These are phyloP conservation scores for Trididemnum nubilum DNA, from an alignment of 23 tunicate species.

Conservation along the genomic window DNA sequence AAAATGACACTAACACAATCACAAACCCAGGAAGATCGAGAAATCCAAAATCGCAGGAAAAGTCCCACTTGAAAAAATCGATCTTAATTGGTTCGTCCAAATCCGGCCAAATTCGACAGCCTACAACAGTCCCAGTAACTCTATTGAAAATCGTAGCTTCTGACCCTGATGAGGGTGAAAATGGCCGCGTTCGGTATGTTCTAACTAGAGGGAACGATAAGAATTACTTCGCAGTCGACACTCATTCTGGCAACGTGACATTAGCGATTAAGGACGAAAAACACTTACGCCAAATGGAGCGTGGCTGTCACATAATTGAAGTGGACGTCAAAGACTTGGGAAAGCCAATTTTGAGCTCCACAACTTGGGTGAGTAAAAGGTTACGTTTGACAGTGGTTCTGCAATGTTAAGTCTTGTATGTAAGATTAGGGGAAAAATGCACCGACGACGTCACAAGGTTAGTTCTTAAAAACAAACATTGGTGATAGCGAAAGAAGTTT, in stretches of 20 bases:
- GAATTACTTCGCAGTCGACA: slow-evolving; percentile 64
- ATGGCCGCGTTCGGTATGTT: slow-evolving; percentile 51
- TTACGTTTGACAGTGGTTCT: no score
- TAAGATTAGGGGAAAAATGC: no score
- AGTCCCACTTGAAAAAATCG: background rate
- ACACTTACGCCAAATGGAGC: slow-evolving; percentile 34
- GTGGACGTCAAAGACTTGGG: slow-evolving; percentile 67
- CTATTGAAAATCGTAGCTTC: slow-evolving; percentile 49
- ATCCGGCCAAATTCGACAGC: slow-evolving; percentile 10
- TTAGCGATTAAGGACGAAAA: slow-evolving; percentile 17
- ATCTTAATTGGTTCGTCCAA: slow-evolving; percentile 5
- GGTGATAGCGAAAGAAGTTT: no score
- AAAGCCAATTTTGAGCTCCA: slow-evolving; percentile 16
- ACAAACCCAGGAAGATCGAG: background rate
- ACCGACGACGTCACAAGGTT: no score
- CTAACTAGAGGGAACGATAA: slow-evolving; percentile 53
- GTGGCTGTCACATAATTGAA: slow-evolving; percentile 80
- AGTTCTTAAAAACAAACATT: no score
- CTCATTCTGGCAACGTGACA: slow-evolving; percentile 52
- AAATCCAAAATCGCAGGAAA: background rate
- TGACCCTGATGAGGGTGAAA: slow-evolving; percentile 75
- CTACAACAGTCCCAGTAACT: slow-evolving; percentile 20
- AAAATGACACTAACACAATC: background rate
- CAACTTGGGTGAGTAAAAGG: slow-evolving; percentile 56
- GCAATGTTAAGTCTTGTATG: no score